These are phyloP conservation scores for Cryptoprocta ferox DNA, from an alignment of 2,797 vertebrate species.

Conservation along the genomic window DNA sequence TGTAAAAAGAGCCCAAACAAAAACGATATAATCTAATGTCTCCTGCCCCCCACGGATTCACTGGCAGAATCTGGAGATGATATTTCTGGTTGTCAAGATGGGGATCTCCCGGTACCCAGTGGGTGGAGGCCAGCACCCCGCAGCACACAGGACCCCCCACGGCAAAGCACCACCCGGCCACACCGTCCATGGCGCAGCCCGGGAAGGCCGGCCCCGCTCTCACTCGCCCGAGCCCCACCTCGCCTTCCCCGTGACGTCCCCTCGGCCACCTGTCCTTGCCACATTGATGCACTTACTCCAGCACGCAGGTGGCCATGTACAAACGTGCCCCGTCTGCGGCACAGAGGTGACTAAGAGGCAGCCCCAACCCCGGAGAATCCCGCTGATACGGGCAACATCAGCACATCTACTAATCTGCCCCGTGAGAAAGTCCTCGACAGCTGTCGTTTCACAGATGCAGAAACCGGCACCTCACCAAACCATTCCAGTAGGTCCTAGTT, in stretches of 20 bases:
- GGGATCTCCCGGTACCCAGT: neutral
- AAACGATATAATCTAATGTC: rapidly evolving
- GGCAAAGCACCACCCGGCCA: rapidly evolving
- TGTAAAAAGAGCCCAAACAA: neutral
- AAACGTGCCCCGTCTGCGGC: neutral
- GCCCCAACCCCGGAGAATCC: neutral
- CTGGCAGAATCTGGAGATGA: no score
- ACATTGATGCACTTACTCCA: neutral
- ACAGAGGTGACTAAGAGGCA: rapidly evolving
- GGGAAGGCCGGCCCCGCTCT: rapidly evolving
- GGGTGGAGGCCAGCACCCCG: rapidly evolving
- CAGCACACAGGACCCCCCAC: rapidly evolving
- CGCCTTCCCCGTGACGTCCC: neutral
- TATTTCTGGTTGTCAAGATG: neutral
- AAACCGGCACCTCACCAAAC: neutral
- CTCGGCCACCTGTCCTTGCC: neutral
- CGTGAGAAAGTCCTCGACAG: rapidly evolving
- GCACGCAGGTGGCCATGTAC: no score
- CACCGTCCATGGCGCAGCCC: rapidly evolving
- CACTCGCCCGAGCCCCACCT: no score
- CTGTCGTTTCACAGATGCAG: neutral
- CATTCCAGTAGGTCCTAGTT: rapidly evolving
- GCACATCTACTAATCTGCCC: no score
- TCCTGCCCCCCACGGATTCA: rapidly evolving
- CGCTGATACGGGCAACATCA: rapidly evolving